Base-by-base conservation (phyloP, 2,113 vertebrate genomes). In the Callocephalon fimbriatum region DNA sequence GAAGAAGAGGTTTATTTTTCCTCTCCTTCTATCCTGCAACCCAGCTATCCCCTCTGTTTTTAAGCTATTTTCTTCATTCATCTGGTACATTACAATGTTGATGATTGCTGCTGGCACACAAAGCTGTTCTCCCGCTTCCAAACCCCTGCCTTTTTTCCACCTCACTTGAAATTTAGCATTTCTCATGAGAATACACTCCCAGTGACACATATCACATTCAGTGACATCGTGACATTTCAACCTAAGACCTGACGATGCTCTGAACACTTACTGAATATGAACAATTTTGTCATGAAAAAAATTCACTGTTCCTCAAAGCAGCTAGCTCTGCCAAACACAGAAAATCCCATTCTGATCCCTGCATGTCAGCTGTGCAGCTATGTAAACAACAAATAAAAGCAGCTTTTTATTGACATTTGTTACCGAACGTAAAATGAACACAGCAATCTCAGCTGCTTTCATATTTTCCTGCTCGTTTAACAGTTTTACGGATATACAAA, bases 241-340 rank as follows among this genome's bases (percentile, higher is more conserved):
- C 26, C 61, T 27, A 12, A 61, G n/a, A 59, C 31, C 50, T 27
- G 50, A 54, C 6, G 7, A 32, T 1, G 6, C 66, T 88, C 19
- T 31, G 22, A 50, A n/a, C 16, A 63, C 7, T 12, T 9, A 14
- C 1, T 1, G 3, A 19, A 50, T 5, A 38, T 0, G 3, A 80
- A 58, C 6, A 83, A 53, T 7, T 59, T 45, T 32, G 7, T 17
- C 38, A 53, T 7, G 40, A 11, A 44, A 38, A 35, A 50, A 66
- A 16, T 4, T 7, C 19, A 10, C 17, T 44, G 13, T 13, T 66
- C 44, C 56, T 67, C 59, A 35, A 10, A 61, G 38, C 4, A 54
- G n/a, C 38, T 8, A 12, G 15, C 21, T 35, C 51, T 67, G 26
- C 37, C 54, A 77, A 58, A 63, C 10, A 8, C 27, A n/a, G 9